Evolutionary conservation across 2,797 vertebrate genomes (phyloP).

Genomic region (Poliocrania exsul): DNA sequence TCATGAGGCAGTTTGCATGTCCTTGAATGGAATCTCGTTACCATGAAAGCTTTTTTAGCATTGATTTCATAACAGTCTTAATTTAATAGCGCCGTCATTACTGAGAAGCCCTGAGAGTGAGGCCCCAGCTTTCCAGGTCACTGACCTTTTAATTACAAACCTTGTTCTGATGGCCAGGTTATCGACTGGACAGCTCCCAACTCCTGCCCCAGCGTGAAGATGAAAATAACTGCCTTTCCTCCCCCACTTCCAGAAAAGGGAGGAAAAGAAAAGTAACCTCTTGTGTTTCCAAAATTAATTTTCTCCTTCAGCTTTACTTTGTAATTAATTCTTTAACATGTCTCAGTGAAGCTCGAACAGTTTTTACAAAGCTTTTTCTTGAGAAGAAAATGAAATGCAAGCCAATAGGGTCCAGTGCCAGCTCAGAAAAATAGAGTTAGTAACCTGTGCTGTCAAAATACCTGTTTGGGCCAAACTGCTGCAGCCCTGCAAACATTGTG

Average conservation of each 20-base stretch:
- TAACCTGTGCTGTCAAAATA: background rate
- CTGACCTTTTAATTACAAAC: constrained; percentile 89
- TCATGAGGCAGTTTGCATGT: constrained; percentile 80
- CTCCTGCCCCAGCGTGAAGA: constrained; percentile 75
- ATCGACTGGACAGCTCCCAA: constrained; percentile 84
- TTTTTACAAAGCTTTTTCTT: constrained; percentile 55
- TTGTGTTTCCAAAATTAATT: constrained; percentile 81
- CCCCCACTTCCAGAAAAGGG: constrained; percentile 72
- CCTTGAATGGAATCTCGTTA: constrained; percentile 86
- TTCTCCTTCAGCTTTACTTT: constrained; percentile 79
- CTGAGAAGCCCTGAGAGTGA: constrained; percentile 82
- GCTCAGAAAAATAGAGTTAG: background rate
- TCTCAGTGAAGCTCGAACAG: constrained; percentile 67
- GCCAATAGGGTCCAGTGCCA: background rate
- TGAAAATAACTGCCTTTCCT: constrained; percentile 77
- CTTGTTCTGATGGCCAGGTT: constrained; percentile 86
- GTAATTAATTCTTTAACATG: constrained; percentile 81
- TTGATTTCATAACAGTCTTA: constrained; percentile 89
- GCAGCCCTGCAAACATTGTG: background rate
- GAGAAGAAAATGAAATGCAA: constrained; percentile 39
- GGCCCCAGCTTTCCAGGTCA: constrained; percentile 86
- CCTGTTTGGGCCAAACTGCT: background rate
- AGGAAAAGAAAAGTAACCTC: constrained; percentile 77
- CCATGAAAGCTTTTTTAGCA: constrained; percentile 87
- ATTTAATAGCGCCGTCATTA: constrained; percentile 85